A percentile compares a stretch with the other conserved stretches of the same genome.
phyloP scores from a whole-genome alignment of 2,797 vertebrate species.

The Acrossocheilus fasciatus region DNA sequence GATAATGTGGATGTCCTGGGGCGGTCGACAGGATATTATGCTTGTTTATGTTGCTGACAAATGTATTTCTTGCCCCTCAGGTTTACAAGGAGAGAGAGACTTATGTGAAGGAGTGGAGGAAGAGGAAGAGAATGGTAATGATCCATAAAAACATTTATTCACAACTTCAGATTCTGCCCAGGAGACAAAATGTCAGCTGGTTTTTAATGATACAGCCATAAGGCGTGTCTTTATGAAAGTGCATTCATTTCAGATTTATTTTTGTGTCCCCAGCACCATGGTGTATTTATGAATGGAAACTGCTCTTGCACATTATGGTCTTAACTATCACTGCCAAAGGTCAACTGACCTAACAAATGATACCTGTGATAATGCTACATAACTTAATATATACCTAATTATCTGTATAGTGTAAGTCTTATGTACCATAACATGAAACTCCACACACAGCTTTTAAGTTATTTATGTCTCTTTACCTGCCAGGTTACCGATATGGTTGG shows the following conservation, averaged over 20 bases:
- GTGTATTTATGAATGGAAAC: neutral
- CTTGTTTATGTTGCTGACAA: slow-evolving; percentile 24
- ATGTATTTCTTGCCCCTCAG: slow-evolving; percentile 69
- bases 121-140: slow-evolving; percentile 92
- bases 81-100: slow-evolving; percentile 85
- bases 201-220: neutral
- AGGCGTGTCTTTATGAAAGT: neutral
- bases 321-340: neutral
- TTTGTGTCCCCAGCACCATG: neutral
- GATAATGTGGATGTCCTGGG: slow-evolving; percentile 11
- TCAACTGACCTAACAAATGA: neutral
- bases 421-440: neutral
- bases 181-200: neutral
- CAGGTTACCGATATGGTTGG: slow-evolving; percentile 92
- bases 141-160: neutral
- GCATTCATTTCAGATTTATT: neutral
- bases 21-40: neutral
- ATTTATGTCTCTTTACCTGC: slow-evolving; percentile 23
- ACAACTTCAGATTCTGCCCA: neutral
- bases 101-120: slow-evolving; percentile 93
- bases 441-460: neutral
- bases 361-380: neutral
- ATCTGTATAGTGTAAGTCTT: too few relatives aligned
- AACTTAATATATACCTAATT: too few relatives aligned
- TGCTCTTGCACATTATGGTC: neutral